phyloP scores from a whole-genome alignment of 1,140 invertebrate species.

The Zaprionus davidi region DNA sequence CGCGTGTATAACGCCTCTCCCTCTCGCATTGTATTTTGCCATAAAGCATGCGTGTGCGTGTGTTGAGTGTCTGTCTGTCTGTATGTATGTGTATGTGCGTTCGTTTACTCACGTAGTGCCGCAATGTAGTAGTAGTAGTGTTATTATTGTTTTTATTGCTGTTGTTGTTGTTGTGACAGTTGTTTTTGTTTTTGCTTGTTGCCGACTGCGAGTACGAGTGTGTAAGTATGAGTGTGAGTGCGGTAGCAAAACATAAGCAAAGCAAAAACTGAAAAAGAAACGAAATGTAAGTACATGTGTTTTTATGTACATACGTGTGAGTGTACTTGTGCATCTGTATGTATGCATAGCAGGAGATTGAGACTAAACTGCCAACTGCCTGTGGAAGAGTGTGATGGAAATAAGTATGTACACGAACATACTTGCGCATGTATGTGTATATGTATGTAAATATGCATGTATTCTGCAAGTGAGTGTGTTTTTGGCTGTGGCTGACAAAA shows the following conservation, averaged over 20 bases:
- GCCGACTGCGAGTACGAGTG: constrained; percentile 51
- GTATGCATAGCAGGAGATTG: constrained; percentile 44
- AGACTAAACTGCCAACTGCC: constrained; percentile 41
- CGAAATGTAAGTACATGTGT: constrained; percentile 50
- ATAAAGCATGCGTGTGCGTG: constrained; percentile 32
- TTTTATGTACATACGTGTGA: constrained; percentile 19
- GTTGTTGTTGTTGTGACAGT: constrained; percentile 61
- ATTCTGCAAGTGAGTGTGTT: constrained; percentile 54
- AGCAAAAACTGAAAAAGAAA: constrained; percentile 76
- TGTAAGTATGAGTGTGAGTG: constrained; percentile 28
- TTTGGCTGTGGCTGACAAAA: constrained; percentile 60
- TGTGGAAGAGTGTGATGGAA: constrained; percentile 49
- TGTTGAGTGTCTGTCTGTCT: constrained; percentile 25
- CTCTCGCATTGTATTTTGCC: constrained; percentile 44
- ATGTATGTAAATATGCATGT: constrained; percentile 42
- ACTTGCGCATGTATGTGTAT: constrained; percentile 42
- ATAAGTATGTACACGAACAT: constrained; percentile 20
- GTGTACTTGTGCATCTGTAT: constrained; percentile 21
- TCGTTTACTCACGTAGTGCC: constrained; percentile 71
- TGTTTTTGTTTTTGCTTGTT: constrained; percentile 71
- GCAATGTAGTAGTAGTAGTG: constrained; percentile 73
- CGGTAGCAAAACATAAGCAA: constrained; percentile 77
- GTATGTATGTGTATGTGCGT: constrained; percentile 43
- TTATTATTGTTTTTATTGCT: constrained; percentile 76
- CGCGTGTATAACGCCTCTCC: constrained; percentile 37